These are phyloP conservation scores for Agonopterix subpropinquella DNA, from an alignment of 2,888 invertebrate species.

Conservation along the genomic window DNA sequence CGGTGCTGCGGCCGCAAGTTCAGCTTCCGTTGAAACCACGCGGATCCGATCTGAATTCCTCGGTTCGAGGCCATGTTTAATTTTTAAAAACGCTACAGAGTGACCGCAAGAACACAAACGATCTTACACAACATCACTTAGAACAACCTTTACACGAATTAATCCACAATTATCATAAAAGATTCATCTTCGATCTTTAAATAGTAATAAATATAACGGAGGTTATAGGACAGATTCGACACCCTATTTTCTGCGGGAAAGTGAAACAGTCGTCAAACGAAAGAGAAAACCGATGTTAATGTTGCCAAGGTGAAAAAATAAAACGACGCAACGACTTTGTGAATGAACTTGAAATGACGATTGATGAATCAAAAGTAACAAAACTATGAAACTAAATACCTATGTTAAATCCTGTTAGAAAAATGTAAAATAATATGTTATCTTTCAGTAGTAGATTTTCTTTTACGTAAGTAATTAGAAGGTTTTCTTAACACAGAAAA, in stretches of 20 bases:
- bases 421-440: too few species aligned
- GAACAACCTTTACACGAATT: constrained; percentile 72
- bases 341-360: neutral
- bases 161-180: constrained; percentile 82
- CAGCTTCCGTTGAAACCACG: constrained; percentile 99
- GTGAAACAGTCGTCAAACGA: constrained; percentile 68
- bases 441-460: too few species aligned
- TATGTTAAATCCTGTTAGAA: too few species aligned
- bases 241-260: constrained; percentile 77
- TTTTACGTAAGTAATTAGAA: too few species aligned
- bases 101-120: constrained; percentile 70
- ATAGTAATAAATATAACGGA: constrained; percentile 71
- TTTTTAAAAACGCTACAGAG: constrained; percentile 73
- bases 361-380: constrained; percentile 12
- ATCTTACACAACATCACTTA: constrained; percentile 76
- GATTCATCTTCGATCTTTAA: constrained; percentile 77
- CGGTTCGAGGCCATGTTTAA: constrained; percentile 90
- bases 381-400: neutral
- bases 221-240: constrained; percentile 76
- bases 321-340: neutral
- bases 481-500: too few species aligned
- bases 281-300: constrained; percentile 60
- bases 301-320: constrained; percentile 50
- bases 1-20: constrained; percentile 96
- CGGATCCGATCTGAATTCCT: constrained; percentile 96